Evolutionary conservation across 2,797 vertebrate species (phyloP), one percentile per base, ranked within the genome.

Genomic region (Scolopax rusticola): DNA sequence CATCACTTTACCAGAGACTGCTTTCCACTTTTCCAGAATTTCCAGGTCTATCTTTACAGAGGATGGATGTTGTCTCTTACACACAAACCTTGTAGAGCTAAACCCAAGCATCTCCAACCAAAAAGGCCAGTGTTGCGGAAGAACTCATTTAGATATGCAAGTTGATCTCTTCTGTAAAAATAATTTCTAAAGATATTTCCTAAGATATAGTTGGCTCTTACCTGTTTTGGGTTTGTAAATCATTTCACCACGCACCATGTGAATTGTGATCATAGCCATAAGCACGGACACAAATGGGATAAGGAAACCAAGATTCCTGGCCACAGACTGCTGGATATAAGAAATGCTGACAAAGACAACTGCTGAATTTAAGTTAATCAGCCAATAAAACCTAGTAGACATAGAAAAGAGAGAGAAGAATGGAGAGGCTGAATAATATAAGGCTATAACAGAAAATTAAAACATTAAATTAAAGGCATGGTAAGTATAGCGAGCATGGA

Each of bases 331-430:
- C 96, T 99, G 99, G 96, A 99, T 98, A 74, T 99, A 99, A 76
- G 99, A 98, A 81, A 99, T 99, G 82, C 98, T 99, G 97, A 99
- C 97, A 97, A 99, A 99, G 92, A 99, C 98, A 33, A 99, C 96
- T 2, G 98, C 98, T 48, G 98, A 99, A 90, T 99, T 99, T 92
- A 99, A 96, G 96, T 99, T 99, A 93, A 98, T 97, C 96, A 99
- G 95, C 99, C 99, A 99, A 70, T 99, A 99, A 97, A 99, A 99
- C 99, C 99, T 99, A 87, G 40, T 48, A 61, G 48, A 94, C 60
- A 77, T 2, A 95, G 53, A 94, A 15, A 89, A 63, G 67, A 70
- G 54, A 84, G 33, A 86, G 45, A 80, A 47, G 25, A 80, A 47
- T 20, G 25, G 67, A 80, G 54, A 80, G 65, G 30, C 13, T 84